A percentile compares a stretch with the other conserved stretches of the same genome.
phyloP scores from a whole-genome alignment of 2,113 vertebrate species.

The Saguinus imperator region DNA sequence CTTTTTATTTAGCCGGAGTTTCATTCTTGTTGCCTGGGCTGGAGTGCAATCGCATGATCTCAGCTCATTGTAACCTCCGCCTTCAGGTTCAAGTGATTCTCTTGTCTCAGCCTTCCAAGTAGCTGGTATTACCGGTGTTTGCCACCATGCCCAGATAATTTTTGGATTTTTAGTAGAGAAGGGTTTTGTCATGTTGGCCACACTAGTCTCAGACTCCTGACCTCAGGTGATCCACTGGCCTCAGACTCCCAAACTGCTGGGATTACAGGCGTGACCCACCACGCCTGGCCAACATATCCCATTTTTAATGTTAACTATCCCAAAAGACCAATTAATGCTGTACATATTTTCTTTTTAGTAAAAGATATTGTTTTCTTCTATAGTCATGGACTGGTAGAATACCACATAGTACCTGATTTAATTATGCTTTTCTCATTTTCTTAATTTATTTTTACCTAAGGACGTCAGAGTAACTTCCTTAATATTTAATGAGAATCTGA shows the following conservation, averaged over 20 bases:
- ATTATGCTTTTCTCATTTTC: slow-evolving; percentile 41
- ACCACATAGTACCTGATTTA: background rate
- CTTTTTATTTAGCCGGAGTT: background rate
- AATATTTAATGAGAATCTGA: slow-evolving; percentile 61
- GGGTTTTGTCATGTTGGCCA: too few species aligned
- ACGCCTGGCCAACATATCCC: background rate
- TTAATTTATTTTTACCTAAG: slow-evolving; percentile 65
- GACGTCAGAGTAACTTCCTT: slow-evolving; percentile 41
- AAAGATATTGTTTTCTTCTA: background rate
- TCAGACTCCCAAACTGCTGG: too few species aligned
- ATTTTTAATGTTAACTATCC: background rate
- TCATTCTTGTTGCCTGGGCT: too few species aligned
- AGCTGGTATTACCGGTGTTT: too few species aligned
- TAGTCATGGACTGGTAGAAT: slow-evolving; percentile 21
- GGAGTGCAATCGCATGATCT: too few species aligned
- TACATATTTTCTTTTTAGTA: background rate
- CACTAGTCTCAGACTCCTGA: too few species aligned
- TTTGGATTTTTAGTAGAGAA: too few species aligned
- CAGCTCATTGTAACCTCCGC: accelerated
- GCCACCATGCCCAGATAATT: too few species aligned
- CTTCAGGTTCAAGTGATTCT: too few species aligned
- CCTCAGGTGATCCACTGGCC: too few species aligned
- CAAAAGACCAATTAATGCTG: background rate
- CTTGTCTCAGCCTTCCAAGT: too few species aligned
- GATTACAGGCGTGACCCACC: too few species aligned